Evolutionary conservation across 2,888 invertebrate species (phyloP), one percentile per base, ranked within the genome.

Genomic region (Falcaria lacertinaria): DNA sequence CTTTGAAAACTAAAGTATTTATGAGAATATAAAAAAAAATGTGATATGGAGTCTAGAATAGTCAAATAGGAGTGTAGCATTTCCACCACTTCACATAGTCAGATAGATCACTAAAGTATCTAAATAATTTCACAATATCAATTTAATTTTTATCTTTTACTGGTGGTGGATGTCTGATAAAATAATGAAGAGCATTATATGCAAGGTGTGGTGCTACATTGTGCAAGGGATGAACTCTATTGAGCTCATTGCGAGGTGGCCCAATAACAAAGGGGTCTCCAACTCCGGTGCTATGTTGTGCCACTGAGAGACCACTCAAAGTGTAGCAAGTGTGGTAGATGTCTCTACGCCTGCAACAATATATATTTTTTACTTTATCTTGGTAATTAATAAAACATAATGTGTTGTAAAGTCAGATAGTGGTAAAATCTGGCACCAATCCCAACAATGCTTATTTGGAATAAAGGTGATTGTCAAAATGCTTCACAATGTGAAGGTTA

Each of bases 301-400:
- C 96, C 46, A 99, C 92, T 13, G 98, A 96, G 36, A 99, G 89
- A 2, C 99, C 99, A 82, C 98, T 97, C 37, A 99, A 87, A 1
- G 96, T 94, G 73, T 99, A 99, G 81, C 99, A 99, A 0, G 98
- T 98, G 81, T 99, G 99, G 80, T 99, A 99, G 54, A 96, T 93
- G 88, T 99, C 99, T 59, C 94, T 91, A 39, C 92, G 91, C 72
- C 96, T 96, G 84, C 48, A 89, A 87, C 52, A 80, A 59, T 36
- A 36, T 54, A 60, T 33, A 22, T 32, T n/a, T 17, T 37, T n/a
- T n/a, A n/a, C n/a, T n/a, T n/a, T n/a, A n/a, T n/a, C n/a, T n/a
- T n/a, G n/a, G n/a, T n/a, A n/a, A n/a, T n/a, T n/a, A n/a, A n/a
- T n/a, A n/a, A n/a, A n/a, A n/a, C n/a, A n/a, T n/a, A n/a, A n/a